phyloP scores from a whole-genome alignment of 2,797 vertebrate genomes.

The Girardinus metallicus region DNA sequence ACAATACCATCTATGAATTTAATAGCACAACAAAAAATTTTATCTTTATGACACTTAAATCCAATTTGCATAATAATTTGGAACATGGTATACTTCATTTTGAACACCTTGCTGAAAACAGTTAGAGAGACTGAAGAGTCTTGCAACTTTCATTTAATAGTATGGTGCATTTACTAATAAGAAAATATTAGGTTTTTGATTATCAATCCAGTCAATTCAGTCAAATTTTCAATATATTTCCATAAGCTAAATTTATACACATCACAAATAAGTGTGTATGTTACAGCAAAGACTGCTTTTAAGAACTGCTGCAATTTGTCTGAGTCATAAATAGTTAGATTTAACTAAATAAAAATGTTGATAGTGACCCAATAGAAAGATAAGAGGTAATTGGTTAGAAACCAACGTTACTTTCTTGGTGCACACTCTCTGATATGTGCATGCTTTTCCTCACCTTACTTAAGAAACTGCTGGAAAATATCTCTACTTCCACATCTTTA shows the following conservation, averaged over 20 bases:
- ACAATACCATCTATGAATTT: too few species aligned
- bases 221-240: background rate
- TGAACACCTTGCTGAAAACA: background rate
- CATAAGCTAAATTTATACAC: background rate
- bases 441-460: constrained; percentile 13
- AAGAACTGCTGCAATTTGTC: constrained; percentile 11
- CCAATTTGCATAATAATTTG: too few species aligned
- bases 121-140: background rate
- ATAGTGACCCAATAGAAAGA: constrained; percentile 21
- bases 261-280: background rate
- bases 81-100: too few species aligned
- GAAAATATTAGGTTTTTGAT: background rate
- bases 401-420: constrained; percentile 37
- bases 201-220: background rate
- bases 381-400: constrained; percentile 54
- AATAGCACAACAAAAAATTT: too few species aligned
- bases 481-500: background rate
- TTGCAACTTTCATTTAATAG: background rate
- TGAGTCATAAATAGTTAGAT: constrained; percentile 1
- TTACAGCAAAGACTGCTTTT: background rate
- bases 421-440: constrained; percentile 23
- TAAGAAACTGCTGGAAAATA: constrained; percentile 7
- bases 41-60: too few species aligned
- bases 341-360: constrained; percentile 24
- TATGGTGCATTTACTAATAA: background rate